Conservation (phyloP, 1,140 invertebrate genomes). For the Drosophila tani region DNA sequence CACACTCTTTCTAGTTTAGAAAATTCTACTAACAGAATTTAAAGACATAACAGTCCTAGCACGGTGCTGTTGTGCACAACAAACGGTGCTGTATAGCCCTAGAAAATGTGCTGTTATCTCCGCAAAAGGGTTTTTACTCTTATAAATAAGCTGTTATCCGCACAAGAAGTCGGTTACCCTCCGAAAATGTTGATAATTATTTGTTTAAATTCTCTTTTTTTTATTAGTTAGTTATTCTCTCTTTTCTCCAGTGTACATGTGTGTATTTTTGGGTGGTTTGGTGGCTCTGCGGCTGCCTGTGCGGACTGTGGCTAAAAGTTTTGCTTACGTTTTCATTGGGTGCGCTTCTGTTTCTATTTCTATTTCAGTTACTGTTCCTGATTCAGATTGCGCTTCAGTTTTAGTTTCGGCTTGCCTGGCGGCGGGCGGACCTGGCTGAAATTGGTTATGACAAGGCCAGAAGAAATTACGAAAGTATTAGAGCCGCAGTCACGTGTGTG, state of each 20-base stretch:
- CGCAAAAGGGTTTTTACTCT: no score
- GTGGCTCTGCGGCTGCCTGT: slow-evolving; percentile 7
- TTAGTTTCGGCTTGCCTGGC: slow-evolving; percentile 29
- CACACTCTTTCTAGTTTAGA: no score
- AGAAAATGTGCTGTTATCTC: no score
- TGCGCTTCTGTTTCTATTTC: slow-evolving; percentile 9
- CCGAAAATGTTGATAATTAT: no score
- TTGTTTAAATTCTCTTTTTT: no score
- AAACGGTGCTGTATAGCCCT: background rate
- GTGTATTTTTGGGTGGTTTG: slow-evolving; percentile 15
- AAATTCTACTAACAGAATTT: no score
- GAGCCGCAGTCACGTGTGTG: slow-evolving; percentile 59
- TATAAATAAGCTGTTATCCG: no score
- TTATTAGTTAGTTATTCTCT: background rate
- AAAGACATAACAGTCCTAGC: no score
- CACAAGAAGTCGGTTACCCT: no score
- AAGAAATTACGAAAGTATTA: slow-evolving; percentile 76
- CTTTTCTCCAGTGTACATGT: slow-evolving; percentile 16
- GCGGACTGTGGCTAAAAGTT: slow-evolving; percentile 53
- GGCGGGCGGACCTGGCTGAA: slow-evolving; percentile 30
- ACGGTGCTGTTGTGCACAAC: background rate
- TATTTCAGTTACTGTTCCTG: slow-evolving; percentile 19
- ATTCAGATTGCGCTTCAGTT: slow-evolving; percentile 17
- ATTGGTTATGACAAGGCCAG: slow-evolving; percentile 69
- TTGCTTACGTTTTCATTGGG: slow-evolving; percentile 56